Conservation (phyloP, 2,797 vertebrate species). For the Arnoldichthys spilopterus region DNA sequence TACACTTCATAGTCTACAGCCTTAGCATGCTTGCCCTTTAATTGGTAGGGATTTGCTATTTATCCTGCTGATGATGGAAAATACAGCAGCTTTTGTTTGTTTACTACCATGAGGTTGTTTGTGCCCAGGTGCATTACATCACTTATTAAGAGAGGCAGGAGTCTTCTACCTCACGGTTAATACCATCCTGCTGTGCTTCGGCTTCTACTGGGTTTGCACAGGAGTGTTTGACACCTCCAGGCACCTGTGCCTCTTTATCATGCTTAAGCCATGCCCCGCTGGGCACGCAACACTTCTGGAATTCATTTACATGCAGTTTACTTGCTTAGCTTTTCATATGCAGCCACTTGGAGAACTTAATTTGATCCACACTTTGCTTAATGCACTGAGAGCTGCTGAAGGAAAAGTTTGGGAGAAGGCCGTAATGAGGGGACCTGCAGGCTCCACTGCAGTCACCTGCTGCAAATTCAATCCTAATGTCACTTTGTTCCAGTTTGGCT, state of each 20-base stretch:
- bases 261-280: constrained; percentile 35
- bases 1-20: too few relatives aligned
- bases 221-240: constrained; percentile 38
- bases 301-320: constrained; percentile 27
- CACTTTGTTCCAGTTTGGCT: neutral
- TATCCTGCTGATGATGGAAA: neutral
- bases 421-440: constrained; percentile 4
- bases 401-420: constrained; percentile 7
- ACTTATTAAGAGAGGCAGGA: constrained; percentile 36
- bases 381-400: constrained; percentile 6
- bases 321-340: constrained; percentile 29
- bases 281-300: constrained; percentile 17
- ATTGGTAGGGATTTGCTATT: neutral
- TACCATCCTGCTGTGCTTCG: constrained; percentile 5
- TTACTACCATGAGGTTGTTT: constrained; percentile 5
- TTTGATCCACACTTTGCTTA: neutral
- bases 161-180: constrained; percentile 21
- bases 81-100: constrained; percentile 4
- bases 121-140: neutral
- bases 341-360: constrained; percentile 25
- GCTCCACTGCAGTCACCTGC: neutral
- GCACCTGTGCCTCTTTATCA: constrained; percentile 41
- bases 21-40: too few relatives aligned
- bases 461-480: neutral
- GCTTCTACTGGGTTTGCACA: constrained; percentile 12